Conservation (phyloP, 2,797 vertebrate species). For the Gymnothorax reevesii region DNA sequence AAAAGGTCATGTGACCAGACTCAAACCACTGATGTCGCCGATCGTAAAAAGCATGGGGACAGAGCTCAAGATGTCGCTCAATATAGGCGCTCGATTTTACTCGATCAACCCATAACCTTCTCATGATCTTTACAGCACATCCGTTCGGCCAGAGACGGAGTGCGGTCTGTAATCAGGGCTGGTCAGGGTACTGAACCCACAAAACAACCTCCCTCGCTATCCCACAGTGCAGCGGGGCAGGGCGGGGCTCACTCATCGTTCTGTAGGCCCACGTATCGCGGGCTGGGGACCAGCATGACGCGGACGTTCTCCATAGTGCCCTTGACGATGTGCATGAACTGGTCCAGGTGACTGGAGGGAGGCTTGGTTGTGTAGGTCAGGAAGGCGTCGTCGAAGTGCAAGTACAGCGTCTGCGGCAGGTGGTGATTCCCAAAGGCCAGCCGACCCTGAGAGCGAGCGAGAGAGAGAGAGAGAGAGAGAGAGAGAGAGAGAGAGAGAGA, state of each 20-base stretch:
- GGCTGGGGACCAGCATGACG: slow-evolving; percentile 97
- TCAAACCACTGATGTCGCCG: no score
- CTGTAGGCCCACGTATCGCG: slow-evolving; percentile 91
- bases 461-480: background rate
- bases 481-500: background rate
- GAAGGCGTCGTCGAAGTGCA: slow-evolving; percentile 97
- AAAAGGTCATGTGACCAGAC: no score
- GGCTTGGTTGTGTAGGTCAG: slow-evolving; percentile 96
- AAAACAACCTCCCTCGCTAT: background rate
- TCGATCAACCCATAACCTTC: background rate
- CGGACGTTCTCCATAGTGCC: slow-evolving; percentile 95
- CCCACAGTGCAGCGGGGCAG: background rate
- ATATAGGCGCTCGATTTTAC: no score
- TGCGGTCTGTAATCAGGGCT: background rate
- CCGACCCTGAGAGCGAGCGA: slow-evolving; percentile 77
- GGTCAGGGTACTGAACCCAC: background rate
- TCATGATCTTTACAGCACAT: background rate
- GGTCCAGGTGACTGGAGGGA: slow-evolving; percentile 95
- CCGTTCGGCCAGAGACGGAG: background rate
- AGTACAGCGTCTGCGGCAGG: slow-evolving; percentile 92
- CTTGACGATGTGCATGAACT: slow-evolving; percentile 98
- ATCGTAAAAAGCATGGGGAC: no score
- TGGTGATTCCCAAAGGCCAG: slow-evolving; percentile 96
- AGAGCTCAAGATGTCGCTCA: no score
- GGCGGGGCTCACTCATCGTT: slow-evolving; percentile 88